Evolutionary conservation across 2,797 vertebrate species (phyloP).

Genomic region (Periophthalmus magnuspinnatus): DNA sequence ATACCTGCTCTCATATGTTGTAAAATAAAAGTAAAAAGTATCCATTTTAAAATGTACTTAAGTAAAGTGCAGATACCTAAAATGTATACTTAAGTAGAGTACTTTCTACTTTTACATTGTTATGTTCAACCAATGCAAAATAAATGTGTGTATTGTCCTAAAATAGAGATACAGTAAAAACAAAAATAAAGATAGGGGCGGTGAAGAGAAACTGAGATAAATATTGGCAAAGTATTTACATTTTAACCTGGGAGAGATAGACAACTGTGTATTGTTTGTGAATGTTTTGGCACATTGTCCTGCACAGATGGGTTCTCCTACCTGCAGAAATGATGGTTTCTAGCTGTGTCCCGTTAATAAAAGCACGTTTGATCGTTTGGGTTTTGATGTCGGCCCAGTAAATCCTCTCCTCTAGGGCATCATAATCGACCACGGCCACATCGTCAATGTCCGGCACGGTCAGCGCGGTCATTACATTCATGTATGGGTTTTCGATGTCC

Average conservation of each 20-base stretch:
- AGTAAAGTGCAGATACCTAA: too few relatives aligned
- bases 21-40: too few relatives aligned
- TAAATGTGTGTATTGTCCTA: neutral
- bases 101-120: too few relatives aligned
- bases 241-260: neutral
- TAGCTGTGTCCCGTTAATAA: conserved; percentile 95
- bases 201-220: neutral
- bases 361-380: conserved; percentile 94
- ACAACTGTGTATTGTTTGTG: neutral
- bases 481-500: conserved; percentile 95
- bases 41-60: too few relatives aligned
- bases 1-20: too few relatives aligned
- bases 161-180: neutral
- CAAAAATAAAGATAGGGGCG: neutral
- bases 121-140: too few relatives aligned
- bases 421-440: conserved; percentile 95
- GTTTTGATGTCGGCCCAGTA: conserved; percentile 99
- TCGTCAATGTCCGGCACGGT: conserved; percentile 97
- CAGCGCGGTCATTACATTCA: conserved; percentile 97
- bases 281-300: neutral
- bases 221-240: neutral
- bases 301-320: conserved; percentile 44
- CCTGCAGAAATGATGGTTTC: conserved; percentile 96
- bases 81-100: too few relatives aligned
- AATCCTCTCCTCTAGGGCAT: conserved; percentile 89